phyloP scores from a whole-genome alignment of 2,113 vertebrate genomes.

The Okapia johnstoni region DNA sequence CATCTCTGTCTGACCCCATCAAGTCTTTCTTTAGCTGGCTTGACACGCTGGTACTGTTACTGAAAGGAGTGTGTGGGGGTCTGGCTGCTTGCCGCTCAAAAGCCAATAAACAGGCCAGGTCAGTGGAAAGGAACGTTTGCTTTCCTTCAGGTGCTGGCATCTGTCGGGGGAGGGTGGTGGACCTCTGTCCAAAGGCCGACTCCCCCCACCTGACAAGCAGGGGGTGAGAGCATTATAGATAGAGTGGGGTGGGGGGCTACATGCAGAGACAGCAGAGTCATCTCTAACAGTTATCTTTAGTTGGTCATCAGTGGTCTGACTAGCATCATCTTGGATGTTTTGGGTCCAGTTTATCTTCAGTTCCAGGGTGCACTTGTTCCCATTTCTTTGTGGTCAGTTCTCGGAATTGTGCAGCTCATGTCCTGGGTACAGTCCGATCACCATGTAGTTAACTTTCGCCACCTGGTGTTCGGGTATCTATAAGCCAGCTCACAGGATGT shows the following conservation, averaged over 20 bases:
- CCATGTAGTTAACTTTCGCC: background rate
- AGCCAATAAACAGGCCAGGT: background rate
- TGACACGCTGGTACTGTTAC: background rate
- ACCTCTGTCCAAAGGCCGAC: background rate
- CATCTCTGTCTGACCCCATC: accelerated
- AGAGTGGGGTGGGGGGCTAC: background rate
- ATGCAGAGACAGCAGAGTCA: background rate
- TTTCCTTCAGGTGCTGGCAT: background rate
- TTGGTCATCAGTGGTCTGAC: background rate
- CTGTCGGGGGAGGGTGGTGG: background rate
- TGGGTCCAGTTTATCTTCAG: background rate
- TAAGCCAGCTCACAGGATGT: background rate
- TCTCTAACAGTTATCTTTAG: background rate
- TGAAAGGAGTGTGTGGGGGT: background rate
- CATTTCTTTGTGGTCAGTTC: background rate
- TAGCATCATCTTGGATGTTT: background rate
- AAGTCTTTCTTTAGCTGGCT: background rate
- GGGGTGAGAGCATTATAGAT: background rate
- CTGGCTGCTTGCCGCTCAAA: background rate
- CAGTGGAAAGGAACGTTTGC: background rate
- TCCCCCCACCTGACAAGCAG: background rate
- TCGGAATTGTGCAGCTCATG: background rate
- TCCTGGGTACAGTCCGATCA: background rate
- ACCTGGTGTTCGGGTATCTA: background rate
- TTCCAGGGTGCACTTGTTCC: background rate